Evolutionary conservation across 2,113 vertebrate genomes (phyloP).

Genomic region (Sceloporus tristichus): DNA sequence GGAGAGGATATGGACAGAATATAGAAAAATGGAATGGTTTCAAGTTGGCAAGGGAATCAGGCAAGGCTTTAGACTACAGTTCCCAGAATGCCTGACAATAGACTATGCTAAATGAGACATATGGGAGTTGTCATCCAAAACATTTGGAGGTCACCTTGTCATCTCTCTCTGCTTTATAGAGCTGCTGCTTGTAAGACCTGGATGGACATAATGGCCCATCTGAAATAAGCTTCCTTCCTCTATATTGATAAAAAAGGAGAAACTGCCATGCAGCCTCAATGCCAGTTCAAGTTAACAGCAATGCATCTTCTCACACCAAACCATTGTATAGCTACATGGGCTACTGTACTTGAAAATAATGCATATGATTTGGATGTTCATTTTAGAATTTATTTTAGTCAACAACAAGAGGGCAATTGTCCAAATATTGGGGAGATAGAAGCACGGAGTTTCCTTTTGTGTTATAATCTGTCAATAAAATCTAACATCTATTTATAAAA

Average conservation of each 20-base stretch:
- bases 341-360: not conserved
- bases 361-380: not conserved
- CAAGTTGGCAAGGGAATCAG: too few relatives aligned
- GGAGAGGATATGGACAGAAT: too few relatives aligned
- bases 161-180: not conserved
- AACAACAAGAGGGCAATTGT: not conserved
- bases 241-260: not conserved
- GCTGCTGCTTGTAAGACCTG: not conserved
- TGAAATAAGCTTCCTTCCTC: not conserved
- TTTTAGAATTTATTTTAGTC: constrained; percentile 9
- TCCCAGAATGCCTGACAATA: too few relatives aligned
- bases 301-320: not conserved
- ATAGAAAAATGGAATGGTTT: too few relatives aligned
- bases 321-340: not conserved
- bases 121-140: too few relatives aligned
- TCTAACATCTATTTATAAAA: not conserved
- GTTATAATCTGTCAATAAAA: constrained; percentile 5
- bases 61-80: too few relatives aligned
- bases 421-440: not conserved
- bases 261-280: not conserved
- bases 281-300: not conserved
- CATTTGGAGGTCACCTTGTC: too few relatives aligned
- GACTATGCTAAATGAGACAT: too few relatives aligned
- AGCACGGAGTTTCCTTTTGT: not conserved
- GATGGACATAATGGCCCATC: not conserved